Percentiles rank a stretch among this genome's conserved stretches.
phyloP scores from a whole-genome alignment of 2,888 invertebrate genomes.

The Troglohyphantes excavatus region DNA sequence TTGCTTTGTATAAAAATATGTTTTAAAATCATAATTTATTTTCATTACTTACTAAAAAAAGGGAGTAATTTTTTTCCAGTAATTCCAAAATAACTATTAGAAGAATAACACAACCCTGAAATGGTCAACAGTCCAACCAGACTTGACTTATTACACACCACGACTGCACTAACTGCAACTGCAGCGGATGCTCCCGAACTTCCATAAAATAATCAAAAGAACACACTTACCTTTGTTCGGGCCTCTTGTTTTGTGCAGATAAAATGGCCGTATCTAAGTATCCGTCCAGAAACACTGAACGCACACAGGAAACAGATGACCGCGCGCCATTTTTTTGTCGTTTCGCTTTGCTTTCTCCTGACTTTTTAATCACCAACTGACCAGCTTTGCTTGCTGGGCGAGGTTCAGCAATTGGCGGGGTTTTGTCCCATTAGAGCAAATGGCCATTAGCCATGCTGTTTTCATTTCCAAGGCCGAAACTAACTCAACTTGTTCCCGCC shows the following conservation, averaged over 20 bases:
- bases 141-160: too few relatives aligned
- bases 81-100: too few relatives aligned
- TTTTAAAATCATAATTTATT: too few relatives aligned
- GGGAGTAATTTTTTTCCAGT: too few relatives aligned
- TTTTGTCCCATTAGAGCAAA: neutral
- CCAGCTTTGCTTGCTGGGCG: neutral
- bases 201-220: slow-evolving; percentile 11
- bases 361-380: neutral
- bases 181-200: neutral
- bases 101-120: too few relatives aligned
- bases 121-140: too few relatives aligned
- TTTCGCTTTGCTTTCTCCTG: neutral
- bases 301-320: slow-evolving; percentile 36
- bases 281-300: slow-evolving; percentile 12
- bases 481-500: neutral
- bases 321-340: slow-evolving; percentile 7
- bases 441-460: neutral
- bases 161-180: neutral
- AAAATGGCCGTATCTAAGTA: neutral
- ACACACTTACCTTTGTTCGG: neutral
- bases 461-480: neutral
- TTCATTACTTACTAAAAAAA: too few relatives aligned
- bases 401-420: neutral
- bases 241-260: neutral
- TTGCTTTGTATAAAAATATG: too few relatives aligned